Evolutionary conservation across 2,797 vertebrate species (phyloP).

Genomic region (Acanthis flammea): DNA sequence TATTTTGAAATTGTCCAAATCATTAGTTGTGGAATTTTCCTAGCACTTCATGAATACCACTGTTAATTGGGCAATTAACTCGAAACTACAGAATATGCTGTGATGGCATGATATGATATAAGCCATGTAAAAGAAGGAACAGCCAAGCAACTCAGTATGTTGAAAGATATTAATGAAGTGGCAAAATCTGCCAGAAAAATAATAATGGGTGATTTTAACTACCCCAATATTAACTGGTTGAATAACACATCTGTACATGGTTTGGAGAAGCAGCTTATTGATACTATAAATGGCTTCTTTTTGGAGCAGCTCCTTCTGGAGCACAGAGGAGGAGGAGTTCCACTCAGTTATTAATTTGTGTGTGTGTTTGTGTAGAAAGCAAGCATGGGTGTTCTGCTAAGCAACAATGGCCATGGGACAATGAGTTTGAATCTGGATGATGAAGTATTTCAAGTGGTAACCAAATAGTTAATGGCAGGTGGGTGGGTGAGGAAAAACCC

Average conservation of each 20-base stretch:
- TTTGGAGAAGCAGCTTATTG: slow-evolving; percentile 75
- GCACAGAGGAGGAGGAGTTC: slow-evolving; percentile 62
- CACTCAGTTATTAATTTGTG: slow-evolving; percentile 64
- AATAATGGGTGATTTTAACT: slow-evolving; percentile 78
- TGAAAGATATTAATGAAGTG: slow-evolving; percentile 76
- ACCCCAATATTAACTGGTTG: slow-evolving; percentile 74
- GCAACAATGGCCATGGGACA: slow-evolving; percentile 61
- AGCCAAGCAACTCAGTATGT: slow-evolving; percentile 74
- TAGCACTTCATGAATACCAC: slow-evolving; percentile 80
- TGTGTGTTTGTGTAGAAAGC: slow-evolving; percentile 63
- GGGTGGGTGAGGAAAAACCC: neutral
- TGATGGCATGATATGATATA: slow-evolving; percentile 79
- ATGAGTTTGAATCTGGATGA: slow-evolving; percentile 50
- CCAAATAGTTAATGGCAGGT: slow-evolving; percentile 45
- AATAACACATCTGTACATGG: slow-evolving; percentile 76
- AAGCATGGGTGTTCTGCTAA: slow-evolving; percentile 61
- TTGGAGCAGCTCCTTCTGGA: slow-evolving; percentile 72
- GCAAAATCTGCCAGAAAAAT: slow-evolving; percentile 76
- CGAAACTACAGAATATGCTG: slow-evolving; percentile 80
- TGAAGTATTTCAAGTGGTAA: slow-evolving; percentile 28
- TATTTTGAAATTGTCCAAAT: slow-evolving; percentile 82
- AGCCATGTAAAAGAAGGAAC: slow-evolving; percentile 79
- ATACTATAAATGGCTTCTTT: slow-evolving; percentile 73
- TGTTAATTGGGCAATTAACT: slow-evolving; percentile 85
- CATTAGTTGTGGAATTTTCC: slow-evolving; percentile 78